Base-by-base conservation (phyloP, 2,888 invertebrate genomes). In the Zhuqinia jingwanae region DNA sequence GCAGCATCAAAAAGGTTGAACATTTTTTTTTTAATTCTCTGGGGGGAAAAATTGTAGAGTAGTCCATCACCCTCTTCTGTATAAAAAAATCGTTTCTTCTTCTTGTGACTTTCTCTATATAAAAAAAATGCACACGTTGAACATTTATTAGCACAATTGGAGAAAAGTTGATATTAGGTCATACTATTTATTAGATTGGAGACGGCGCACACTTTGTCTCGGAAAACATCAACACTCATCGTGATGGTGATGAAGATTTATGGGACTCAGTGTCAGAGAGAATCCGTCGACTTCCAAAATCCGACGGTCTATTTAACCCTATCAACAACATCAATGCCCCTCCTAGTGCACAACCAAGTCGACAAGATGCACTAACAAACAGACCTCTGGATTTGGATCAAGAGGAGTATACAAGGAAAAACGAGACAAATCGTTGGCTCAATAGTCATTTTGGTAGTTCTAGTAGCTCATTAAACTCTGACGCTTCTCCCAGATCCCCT, bases 371-470 rank as follows among this genome's bases (percentile, higher is more conserved):
- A 3, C 93, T 96, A 91, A 96, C 96, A 53, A 95, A 96, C 92
- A 95, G 95, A 80, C 96, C 97, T 0, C 93, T 97, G 88, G 96
- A 97, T 92, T 95, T 96, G 91, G 96, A 97, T 92, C 95, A 96
- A 91, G 97, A 97, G 92, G 97, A 97, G 92, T 96, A 97, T 92
- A 97, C 97, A 6, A 94, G 97, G 87, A 97, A 97, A 92, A 95
- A 96, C 90, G 97, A 97, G 93, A 97, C 97, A 0, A 96, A 96
- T 89, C 97, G 97, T 93, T 97, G 97, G 97, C 94, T 97, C 79
- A 97, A 97, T 92, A 96, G 96, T 91, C 97, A 97, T 92, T 97
- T 97, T 92, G 97, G 97, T 81, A 91, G 91, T 85, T 91, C 91
- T 22, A 91, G 90, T 86, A 91, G 91, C 73, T 91, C 91, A 47